Evolutionary conservation across 2,797 vertebrate species (phyloP).

Genomic region (Syndactyla subalaris): DNA sequence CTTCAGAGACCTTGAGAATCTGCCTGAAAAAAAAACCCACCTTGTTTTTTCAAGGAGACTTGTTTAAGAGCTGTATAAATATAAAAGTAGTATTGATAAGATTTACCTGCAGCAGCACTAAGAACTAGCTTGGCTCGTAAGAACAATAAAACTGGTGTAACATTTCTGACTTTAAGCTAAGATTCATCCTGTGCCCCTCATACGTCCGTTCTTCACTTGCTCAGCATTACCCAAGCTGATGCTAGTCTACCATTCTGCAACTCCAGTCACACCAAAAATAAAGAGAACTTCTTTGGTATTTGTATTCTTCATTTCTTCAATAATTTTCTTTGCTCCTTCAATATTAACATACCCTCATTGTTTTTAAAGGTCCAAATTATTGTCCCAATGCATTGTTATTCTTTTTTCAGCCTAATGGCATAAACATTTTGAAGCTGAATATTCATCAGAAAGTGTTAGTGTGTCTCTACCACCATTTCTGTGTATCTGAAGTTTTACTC

Average conservation of each 20-base stretch:
- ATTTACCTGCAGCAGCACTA: not conserved
- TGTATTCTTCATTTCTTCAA: not conserved
- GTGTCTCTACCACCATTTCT: not conserved
- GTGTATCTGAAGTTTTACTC: not conserved
- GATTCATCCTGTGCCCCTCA: not conserved
- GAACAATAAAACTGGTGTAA: not conserved
- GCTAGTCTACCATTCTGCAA: not conserved
- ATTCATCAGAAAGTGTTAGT: not conserved
- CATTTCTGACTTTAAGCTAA: not conserved
- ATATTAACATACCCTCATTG: rapidly evolving
- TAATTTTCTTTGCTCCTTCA: not conserved
- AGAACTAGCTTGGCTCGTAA: not conserved
- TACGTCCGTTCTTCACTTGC: not conserved
- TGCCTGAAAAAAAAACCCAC: not conserved
- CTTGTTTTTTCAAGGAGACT: not conserved
- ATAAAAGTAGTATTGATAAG: not conserved
- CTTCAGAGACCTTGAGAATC: not conserved
- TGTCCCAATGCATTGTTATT: not conserved
- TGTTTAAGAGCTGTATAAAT: not conserved
- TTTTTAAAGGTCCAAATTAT: not conserved
- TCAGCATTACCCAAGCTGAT: not conserved
- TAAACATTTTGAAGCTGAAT: not conserved
- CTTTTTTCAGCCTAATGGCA: not conserved
- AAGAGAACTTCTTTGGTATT: not conserved
- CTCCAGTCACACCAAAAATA: not conserved